Base-by-base conservation (phyloP, 2,888 invertebrate species). In the Callimorpha dominula region DNA sequence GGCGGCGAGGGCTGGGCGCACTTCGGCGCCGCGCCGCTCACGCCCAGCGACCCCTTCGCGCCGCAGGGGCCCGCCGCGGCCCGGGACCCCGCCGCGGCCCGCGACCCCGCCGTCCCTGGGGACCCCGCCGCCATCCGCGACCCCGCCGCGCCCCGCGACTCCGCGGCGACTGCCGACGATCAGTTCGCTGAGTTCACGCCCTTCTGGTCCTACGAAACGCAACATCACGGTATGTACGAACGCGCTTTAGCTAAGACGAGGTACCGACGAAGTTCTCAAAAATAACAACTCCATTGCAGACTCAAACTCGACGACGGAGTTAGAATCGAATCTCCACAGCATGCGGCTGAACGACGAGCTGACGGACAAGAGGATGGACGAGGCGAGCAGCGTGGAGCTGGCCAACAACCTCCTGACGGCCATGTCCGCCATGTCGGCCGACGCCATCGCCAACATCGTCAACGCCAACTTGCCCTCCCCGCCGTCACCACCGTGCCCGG, bases 361-460 rank as follows among this genome's bases (percentile, higher is more conserved):
- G 40, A 60, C 66, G 17, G 83, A 74, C 77, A 62, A 74, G 71
- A 71, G 76, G 65, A 75, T 81, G 79, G 82, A 82, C 78, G 78
- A 83, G 70, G 85, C 81, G 46, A 76, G 80, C 60, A 81, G 84
- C 73, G 82, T 82, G 43, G 87, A 89, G 80, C 88, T 94, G 31
- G 93, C 94, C 80, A 87, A 86, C 88, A 91, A 93, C 85, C 88
- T 95, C 81, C 91, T 94, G 50, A 89, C 91, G 43, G 94, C 94
- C 81, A 92, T 94, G 92, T 90, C 89, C 78, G 86, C 84, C 81
- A 92, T 94, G 93, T 85, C 92, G 67, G 87, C 92, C 50, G 87
- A 80, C 78, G 88, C 88, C 73, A 84, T 91, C 83, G 92, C 92
- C 72, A 87, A 87, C 86, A 85, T 91, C 80, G 89, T 91, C 71